Evolutionary conservation across 1,140 invertebrate species (phyloP).

Genomic region (Whitmania pigra): DNA sequence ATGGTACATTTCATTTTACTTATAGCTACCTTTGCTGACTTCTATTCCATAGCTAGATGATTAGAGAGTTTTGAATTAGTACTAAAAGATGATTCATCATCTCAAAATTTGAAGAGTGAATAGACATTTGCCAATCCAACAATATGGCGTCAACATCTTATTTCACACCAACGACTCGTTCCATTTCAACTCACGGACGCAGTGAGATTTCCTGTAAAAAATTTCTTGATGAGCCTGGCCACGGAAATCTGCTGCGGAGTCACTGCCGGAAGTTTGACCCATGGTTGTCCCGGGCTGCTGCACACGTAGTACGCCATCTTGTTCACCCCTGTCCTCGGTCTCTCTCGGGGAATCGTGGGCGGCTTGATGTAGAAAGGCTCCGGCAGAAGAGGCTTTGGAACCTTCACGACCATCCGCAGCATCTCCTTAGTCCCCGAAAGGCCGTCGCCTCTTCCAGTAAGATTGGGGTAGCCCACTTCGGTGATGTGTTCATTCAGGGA

Average conservation of each 20-base stretch:
- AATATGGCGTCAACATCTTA: neutral
- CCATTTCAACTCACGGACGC: conserved; percentile 33
- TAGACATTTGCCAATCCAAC: too few species aligned
- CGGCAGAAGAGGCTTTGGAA: conserved; percentile 25
- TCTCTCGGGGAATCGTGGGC: conserved; percentile 36
- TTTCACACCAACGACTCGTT: neutral
- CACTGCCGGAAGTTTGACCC: conserved; percentile 40
- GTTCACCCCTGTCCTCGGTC: conserved; percentile 37
- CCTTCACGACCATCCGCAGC: too few species aligned
- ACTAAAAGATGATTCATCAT: neutral
- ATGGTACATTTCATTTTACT: neutral
- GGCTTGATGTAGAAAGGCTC: conserved; percentile 40
- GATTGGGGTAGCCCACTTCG: too few species aligned
- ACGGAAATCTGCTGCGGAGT: conserved; percentile 39
- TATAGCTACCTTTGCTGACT: neutral
- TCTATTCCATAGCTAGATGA: neutral
- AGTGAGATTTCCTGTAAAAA: conserved; percentile 42
- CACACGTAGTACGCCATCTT: conserved; percentile 43
- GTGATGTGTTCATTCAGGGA: too few species aligned
- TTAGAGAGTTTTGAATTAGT: neutral
- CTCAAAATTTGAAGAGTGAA: neutral
- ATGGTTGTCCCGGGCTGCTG: conserved; percentile 43
- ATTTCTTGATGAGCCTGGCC: conserved; percentile 41
- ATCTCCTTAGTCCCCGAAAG: too few species aligned
- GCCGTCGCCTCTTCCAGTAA: too few species aligned